Base-by-base conservation (phyloP, 37 sponge, comb jelly and placozoan genomes). In the Ephydatia muelleri region DNA sequence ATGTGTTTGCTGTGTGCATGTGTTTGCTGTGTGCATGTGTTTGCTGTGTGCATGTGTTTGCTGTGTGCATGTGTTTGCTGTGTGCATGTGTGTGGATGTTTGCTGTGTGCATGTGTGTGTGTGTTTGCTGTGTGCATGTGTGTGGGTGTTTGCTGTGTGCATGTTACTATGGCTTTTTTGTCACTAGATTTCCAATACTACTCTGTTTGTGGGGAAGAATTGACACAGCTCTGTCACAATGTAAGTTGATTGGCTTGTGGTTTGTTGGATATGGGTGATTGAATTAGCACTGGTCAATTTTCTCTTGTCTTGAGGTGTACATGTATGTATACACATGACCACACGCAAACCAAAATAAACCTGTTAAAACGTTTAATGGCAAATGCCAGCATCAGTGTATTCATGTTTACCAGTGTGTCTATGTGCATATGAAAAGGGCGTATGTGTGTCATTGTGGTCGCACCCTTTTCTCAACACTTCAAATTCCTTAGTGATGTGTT, bases 211-310 rank as follows among this genome's bases (percentile, higher is more conserved):
- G 89, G 75, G n/a, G 8, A 29, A 0, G 89, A 67, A 14, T 43
- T 89, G 73, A 26, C 39, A 28, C 64, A 49, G 8, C 78, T 90
- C 22, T 85, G 90, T 49, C 27, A 47, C 32, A 65, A 90, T 33
- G 89, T 79, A 77, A 82, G 83, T 81, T 31, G 4, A n/a, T n/a
- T n/a, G 57, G 12, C 57, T 57, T n/a, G n/a, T n/a, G n/a, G 39
- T 38, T 11, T 28, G 80, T 21, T 80, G 67, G 67, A 12, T n/a
- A 39, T 27, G 26, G 64, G n/a, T 80, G 26, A 11, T 57, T 57
- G 57, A 57, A 57, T 57, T 57, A 1, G 19, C 57, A 16, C 57
- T 57, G 43, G 19, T 57, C 57, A 57, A 1, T 57, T n/a, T n/a
- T 57, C 19, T 57, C 57, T 19, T 57, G 16, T 21, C 57, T 1